Percentiles rank a stretch among this genome's conserved stretches.
phyloP scores from a whole-genome alignment of 2,797 vertebrate genomes.

The Pogonophryne albipinna region DNA sequence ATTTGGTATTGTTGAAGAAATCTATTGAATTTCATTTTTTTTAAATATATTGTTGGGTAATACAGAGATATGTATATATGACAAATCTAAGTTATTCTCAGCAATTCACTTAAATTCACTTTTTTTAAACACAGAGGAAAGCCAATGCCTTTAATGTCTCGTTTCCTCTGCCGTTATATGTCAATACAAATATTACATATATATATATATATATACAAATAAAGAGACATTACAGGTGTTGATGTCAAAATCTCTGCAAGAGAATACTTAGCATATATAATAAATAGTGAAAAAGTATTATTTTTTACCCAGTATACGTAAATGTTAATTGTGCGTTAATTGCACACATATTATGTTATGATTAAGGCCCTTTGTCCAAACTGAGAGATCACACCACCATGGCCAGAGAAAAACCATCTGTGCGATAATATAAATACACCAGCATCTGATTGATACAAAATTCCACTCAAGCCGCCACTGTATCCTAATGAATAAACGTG shows the following conservation, averaged over 20 bases:
- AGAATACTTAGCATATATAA: no score
- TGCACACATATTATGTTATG: background rate
- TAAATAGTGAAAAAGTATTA: background rate
- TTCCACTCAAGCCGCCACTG: constrained; percentile 25
- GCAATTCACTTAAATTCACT: no score
- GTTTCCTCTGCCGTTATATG: no score
- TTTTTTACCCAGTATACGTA: background rate
- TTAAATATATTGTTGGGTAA: background rate
- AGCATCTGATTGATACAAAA: constrained; percentile 25
- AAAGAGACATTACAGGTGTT: no score
- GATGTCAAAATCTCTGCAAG: no score
- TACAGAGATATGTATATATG: background rate
- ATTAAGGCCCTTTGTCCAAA: background rate
- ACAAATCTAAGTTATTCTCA: background rate
- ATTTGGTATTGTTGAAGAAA: background rate
- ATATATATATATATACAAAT: no score
- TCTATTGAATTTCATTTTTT: no score
- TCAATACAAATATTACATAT: no score
- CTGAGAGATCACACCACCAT: background rate
- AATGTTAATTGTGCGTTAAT: background rate
- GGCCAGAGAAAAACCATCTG: constrained; percentile 10
- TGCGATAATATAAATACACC: constrained; percentile 3
- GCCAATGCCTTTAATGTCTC: no score
- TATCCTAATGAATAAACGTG: no score
- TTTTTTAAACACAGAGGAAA: no score